phyloP scores from a whole-genome alignment of 1,140 invertebrate genomes.

The Artemia franciscana region DNA sequence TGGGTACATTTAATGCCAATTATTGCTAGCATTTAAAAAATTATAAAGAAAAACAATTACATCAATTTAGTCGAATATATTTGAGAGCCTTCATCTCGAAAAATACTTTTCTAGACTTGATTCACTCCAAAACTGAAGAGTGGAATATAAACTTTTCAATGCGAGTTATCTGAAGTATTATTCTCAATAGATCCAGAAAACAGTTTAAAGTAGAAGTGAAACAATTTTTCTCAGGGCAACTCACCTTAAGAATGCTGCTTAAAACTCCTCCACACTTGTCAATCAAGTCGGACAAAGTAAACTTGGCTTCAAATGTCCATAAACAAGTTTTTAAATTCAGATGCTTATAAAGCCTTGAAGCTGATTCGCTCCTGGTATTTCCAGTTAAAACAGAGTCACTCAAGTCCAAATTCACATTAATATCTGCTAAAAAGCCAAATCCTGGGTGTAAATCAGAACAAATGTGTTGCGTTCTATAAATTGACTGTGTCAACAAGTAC shows the following conservation, averaged over 20 bases:
- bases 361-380: conserved; percentile 16
- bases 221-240: too few species aligned
- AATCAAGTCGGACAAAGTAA: conserved; percentile 24
- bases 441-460: conserved; percentile 24
- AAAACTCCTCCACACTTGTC: conserved; percentile 25
- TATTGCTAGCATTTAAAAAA: too few species aligned
- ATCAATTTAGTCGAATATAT: too few species aligned
- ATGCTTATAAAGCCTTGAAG: conserved; percentile 23
- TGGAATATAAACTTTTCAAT: too few species aligned
- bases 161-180: too few species aligned
- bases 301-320: conserved; percentile 27
- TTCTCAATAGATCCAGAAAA: too few species aligned
- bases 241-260: conserved; percentile 21
- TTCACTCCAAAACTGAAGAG: too few species aligned
- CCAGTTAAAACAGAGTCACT: conserved; percentile 20
- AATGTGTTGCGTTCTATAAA: conserved; percentile 24
- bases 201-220: too few species aligned
- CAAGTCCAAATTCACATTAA: neutral
- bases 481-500: conserved; percentile 22
- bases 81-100: too few species aligned
- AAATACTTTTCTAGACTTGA: too few species aligned
- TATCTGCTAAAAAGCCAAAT: conserved; percentile 18
- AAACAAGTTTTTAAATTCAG: conserved; percentile 23
- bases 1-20: too few species aligned
- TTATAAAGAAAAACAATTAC: too few species aligned